These are phyloP conservation scores for Patella pellucida DNA, from an alignment of 2,888 invertebrate genomes.

Conservation along the genomic window DNA sequence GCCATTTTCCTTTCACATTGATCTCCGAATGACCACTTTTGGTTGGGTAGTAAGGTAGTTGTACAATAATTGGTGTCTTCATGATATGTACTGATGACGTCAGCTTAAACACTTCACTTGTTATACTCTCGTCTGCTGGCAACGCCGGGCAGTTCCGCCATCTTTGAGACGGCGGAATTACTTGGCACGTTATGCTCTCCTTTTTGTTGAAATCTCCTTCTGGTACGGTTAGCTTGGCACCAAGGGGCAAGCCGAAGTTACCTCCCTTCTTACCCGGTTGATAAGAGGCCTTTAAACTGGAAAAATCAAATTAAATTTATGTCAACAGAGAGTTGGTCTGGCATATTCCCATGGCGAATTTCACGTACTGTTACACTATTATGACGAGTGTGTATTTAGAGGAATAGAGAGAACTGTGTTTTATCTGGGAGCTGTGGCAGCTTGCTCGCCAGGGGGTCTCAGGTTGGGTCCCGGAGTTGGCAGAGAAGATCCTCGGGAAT, in stretches of 20 bases:
- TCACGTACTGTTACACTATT: no score
- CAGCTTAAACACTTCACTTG: slow-evolving; percentile 58
- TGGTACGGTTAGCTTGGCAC: slow-evolving; percentile 60
- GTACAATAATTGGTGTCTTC: slow-evolving; percentile 51
- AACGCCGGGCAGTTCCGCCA: slow-evolving; percentile 51
- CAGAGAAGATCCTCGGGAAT: no score
- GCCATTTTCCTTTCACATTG: slow-evolving; percentile 61
- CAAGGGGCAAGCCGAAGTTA: slow-evolving; percentile 61
- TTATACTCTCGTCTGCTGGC: slow-evolving; percentile 48
- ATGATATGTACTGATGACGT: slow-evolving; percentile 43
- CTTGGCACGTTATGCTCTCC: slow-evolving; percentile 60
- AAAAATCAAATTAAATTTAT: background rate
- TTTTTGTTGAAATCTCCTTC: slow-evolving; percentile 58
- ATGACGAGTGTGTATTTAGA: no score
- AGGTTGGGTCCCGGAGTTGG: no score
- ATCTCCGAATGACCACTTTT: slow-evolving; percentile 53
- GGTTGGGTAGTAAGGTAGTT: slow-evolving; percentile 56
- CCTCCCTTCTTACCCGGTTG: slow-evolving; percentile 64
- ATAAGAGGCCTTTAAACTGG: slow-evolving; percentile 53
- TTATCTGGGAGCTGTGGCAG: no score
- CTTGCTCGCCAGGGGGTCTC: no score
- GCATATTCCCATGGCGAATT: no score
- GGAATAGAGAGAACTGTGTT: no score
- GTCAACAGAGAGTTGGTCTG: no score
- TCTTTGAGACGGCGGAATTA: slow-evolving; percentile 55